Base-by-base conservation (phyloP, 37 sponge, comb jelly and placozoan species). In the Tethya wilhelma region DNA sequence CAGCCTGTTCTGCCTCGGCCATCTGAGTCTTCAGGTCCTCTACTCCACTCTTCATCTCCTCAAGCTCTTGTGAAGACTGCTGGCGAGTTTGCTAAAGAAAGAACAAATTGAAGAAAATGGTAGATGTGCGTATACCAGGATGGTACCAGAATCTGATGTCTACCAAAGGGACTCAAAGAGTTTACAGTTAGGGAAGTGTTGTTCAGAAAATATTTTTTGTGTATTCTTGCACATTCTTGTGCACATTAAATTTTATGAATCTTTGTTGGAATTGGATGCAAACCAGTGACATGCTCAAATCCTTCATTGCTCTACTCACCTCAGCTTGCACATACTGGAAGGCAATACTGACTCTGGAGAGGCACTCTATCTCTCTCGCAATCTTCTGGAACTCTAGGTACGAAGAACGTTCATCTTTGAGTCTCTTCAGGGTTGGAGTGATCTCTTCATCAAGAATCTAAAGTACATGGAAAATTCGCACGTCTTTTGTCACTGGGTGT, bases 331-430 rank as follows among this genome's bases (percentile, higher is more conserved):
- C 69, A 77, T 82, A 98, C 74, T 92, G 88, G 75, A 73, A 84
- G 34, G 99, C 99, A 22, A 96, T 72, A 9, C 65, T 83, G 23
- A 98, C 86, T 0, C 87, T 66, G 14, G 76, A 85, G 20, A 98
- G 87, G 64, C 92, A 88, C 67, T 98, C 99, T 59, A 98, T 73
- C 44, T 98, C 93, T 33, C 94, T 71, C 62, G 71, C 66, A 32
- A 94, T 81, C 77, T 96, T 94, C 89, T 94, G 97, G 56, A 92
- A 98, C 77, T 94, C 93, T 89, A 98, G 76, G 65, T 96, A 98
- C 19, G 95, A 91, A 0, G 99, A 91, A 36, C 99, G 81, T 59
- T 98, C 99, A 75, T 91, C 95, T 45, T 84, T 94, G 37, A 94
- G 59, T 34, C 79, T 89, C 56, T 73, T 78, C 42, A 97, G 67